Base-by-base conservation (phyloP, 2,888 invertebrate genomes). In the Pandemis corylana region DNA sequence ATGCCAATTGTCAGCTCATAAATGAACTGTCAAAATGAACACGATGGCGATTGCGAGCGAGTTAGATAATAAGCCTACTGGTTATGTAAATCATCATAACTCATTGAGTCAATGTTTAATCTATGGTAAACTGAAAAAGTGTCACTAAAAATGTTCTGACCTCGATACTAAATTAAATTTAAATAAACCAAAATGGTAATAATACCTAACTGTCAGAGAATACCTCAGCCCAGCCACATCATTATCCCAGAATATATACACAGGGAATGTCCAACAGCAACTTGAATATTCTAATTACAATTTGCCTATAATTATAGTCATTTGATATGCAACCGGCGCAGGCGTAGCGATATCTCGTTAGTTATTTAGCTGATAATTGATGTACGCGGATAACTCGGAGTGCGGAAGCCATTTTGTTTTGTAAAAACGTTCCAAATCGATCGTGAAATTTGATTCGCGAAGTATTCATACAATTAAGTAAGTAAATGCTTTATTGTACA, bases 261-360 rank as follows among this genome's bases (percentile, higher is more conserved):
- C 51, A 28, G 15, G 15, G 36, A 53, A 42, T 42, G 59, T 59
- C 59, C 13, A 42, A 42, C 15, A n/a, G 36, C 28, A 4, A 59
- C 53, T 49, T 41, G 49, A 41, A 59, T 66, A 71, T 66, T 49
- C 59, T 61, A 66, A 66, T 66, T 66, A 41, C 46, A 41, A 61
- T 49, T 61, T 61, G 36, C 13, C 41, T 12, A 61, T 71, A 59
- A 71, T 66, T 71, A 66, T 61, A 67, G 46, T 51, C 61, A 61
- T 72, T 51, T 41, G 64, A 12, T 64, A 53, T 64, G 53, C 61
- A 59, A 9, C 44, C 7, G 28, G 3, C 53, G 28, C 56, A 44
- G 42, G 46, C 28, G 65, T 65, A 51, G 20, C 66, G 63, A 10
- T 53, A 53, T 51, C 51, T 42, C 41, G 9, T 56, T 56, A 71